Conservation (phyloP, 2,888 invertebrate species). For the Netelia virgata region DNA sequence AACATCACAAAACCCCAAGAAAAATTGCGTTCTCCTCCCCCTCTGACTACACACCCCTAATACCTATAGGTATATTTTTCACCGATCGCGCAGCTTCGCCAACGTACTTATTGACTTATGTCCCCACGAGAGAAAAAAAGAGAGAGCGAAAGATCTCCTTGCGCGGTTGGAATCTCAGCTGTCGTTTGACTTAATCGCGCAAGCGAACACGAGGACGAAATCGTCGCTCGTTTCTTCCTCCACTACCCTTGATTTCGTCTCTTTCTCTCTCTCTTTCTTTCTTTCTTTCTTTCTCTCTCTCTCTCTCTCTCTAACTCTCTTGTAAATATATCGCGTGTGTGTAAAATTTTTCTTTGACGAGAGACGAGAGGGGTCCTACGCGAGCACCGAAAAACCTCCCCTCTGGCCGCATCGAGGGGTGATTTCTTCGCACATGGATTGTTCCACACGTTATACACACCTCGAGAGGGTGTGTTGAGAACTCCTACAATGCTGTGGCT, state of each 20-base stretch:
- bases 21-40: neutral
- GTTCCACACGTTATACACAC: constrained; percentile 55
- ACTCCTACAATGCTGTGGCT: constrained; percentile 70
- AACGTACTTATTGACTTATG: constrained; percentile 83
- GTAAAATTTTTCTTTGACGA: constrained; percentile 62
- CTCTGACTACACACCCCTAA: neutral
- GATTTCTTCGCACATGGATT: constrained; percentile 73
- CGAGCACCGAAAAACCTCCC: constrained; percentile 46
- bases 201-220: constrained; percentile 51
- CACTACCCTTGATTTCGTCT: constrained; percentile 12
- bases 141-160: constrained; percentile 34
- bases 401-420: constrained; percentile 61
- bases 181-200: constrained; percentile 68
- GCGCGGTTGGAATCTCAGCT: constrained; percentile 66
- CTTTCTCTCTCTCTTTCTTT: constrained; percentile 36
- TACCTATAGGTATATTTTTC: constrained; percentile 31
- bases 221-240: constrained; percentile 23
- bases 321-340: constrained; percentile 28
- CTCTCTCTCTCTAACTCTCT: constrained; percentile 24
- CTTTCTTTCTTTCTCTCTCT: constrained; percentile 22
- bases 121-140: constrained; percentile 68
- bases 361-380: constrained; percentile 25
- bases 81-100: constrained; percentile 62
- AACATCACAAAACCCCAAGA: neutral
- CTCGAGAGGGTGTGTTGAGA: constrained; percentile 66